Percentiles rank a stretch among this genome's conserved stretches.
These are phyloP conservation scores for Leptinotarsa rubiginosa DNA, from an alignment of 2,888 invertebrate genomes.

Conservation along the genomic window DNA sequence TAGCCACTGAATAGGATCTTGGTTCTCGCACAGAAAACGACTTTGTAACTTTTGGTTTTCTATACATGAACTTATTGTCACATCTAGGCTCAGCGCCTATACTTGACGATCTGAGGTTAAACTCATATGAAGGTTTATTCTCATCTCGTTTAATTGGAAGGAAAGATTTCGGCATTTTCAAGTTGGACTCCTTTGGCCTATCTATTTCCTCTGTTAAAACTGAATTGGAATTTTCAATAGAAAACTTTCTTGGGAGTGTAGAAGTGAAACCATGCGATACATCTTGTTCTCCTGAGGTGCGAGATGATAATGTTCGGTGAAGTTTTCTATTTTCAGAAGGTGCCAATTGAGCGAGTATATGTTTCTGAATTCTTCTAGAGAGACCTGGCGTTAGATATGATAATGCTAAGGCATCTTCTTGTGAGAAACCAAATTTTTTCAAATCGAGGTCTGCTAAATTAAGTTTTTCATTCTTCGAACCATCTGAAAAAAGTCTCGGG, in stretches of 20 bases:
- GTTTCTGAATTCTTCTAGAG: conserved; percentile 78
- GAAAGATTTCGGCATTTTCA: conserved; percentile 50
- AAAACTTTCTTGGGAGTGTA: conserved; percentile 66
- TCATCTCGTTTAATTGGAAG: conserved; percentile 57
- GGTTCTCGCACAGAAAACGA: conserved; percentile 56
- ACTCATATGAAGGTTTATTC: conserved; percentile 50
- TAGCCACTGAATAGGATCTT: conserved; percentile 48
- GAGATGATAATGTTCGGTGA: conserved; percentile 74
- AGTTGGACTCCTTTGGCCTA: conserved; percentile 36
- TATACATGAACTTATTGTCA: conserved; percentile 48
- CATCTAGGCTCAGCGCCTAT: conserved; percentile 53
- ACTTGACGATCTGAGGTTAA: conserved; percentile 54
- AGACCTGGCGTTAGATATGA: conserved; percentile 79
- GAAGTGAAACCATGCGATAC: conserved; percentile 43
- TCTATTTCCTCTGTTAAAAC: conserved; percentile 35
- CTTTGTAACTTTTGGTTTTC: conserved; percentile 53
- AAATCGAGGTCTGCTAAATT: conserved; percentile 72
- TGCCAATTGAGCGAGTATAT: conserved; percentile 77
- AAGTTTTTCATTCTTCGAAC: conserved; percentile 62
- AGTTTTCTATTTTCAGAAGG: conserved; percentile 76
- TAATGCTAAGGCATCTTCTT: conserved; percentile 77
- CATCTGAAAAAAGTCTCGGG: conserved; percentile 58
- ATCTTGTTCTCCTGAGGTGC: conserved; percentile 52
- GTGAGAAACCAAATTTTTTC: conserved; percentile 76
- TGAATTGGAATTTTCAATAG: conserved; percentile 55